These are phyloP conservation scores for Tinea semifulvella DNA, from an alignment of 2,888 invertebrate species.

Conservation along the genomic window DNA sequence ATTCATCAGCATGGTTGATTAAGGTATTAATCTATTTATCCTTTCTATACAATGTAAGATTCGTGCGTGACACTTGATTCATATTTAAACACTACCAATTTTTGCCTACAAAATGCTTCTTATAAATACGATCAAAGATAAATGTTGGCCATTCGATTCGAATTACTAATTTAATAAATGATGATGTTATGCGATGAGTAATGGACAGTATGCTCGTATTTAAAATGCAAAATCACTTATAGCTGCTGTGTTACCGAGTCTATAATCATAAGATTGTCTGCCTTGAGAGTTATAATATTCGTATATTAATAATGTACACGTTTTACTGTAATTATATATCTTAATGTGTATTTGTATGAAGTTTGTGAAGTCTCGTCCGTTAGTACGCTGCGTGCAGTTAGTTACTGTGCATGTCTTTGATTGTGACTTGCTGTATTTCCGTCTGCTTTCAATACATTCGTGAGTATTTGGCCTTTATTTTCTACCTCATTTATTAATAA, in stretches of 20 bases:
- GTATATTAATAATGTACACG: neutral
- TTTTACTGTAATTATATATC: neutral
- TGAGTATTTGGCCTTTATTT: no score
- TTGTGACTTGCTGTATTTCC: no score
- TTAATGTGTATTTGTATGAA: constrained; percentile 1
- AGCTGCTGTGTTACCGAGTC: no score
- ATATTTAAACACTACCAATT: constrained; percentile 8
- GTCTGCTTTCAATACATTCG: no score
- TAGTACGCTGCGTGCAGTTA: neutral
- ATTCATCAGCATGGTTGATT: constrained; percentile 57
- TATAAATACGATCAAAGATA: constrained; percentile 1
- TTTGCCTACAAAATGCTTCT: neutral
- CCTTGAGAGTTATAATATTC: no score
- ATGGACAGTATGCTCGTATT: no score
- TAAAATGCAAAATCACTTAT: no score
- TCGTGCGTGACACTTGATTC: constrained; percentile 4
- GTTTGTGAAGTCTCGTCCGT: neutral
- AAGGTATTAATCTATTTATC: constrained; percentile 38
- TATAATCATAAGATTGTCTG: no score
- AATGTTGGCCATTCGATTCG: constrained; percentile 3
- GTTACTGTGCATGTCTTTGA: neutral
- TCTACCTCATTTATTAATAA: no score
- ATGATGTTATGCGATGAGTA: neutral
- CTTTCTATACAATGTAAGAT: neutral
- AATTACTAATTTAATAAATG: constrained; percentile 5